Evolutionary conservation across 1,140 invertebrate species (phyloP).

Genomic region (Drosophila lacertosa): DNA sequence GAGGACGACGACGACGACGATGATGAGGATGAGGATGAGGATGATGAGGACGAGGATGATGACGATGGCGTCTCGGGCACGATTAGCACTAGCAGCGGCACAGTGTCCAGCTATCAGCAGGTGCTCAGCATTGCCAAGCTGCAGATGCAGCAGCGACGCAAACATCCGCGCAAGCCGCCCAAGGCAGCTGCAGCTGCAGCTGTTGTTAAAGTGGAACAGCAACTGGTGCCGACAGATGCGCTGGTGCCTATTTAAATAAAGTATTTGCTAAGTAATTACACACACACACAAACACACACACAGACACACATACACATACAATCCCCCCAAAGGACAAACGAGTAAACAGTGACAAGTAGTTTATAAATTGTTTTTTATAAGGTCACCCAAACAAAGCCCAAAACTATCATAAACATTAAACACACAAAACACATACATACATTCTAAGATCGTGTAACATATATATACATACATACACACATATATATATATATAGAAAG

Average conservation of each 20-base stretch:
- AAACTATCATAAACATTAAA: conserved; percentile 1
- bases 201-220: not conserved
- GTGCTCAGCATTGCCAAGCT: conserved; percentile 76
- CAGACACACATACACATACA: not conserved
- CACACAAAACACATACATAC: conserved; percentile 1
- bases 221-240: conserved; percentile 62
- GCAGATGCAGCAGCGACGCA: conserved; percentile 76
- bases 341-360: conserved; percentile 80
- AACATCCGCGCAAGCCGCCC: conserved; percentile 76
- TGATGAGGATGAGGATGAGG: conserved; percentile 35
- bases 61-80: conserved; percentile 54
- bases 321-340: conserved; percentile 62
- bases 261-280: conserved; percentile 67
- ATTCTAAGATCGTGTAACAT: conserved; percentile 23
- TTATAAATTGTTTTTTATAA: conserved; percentile 39
- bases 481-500: not conserved
- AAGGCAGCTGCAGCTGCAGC: conserved; percentile 31
- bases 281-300: not conserved
- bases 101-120: conserved; percentile 78
- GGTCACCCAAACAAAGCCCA: conserved; percentile 7
- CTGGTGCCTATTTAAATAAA: conserved; percentile 64
- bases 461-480: conserved; percentile 5
- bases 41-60: conserved; percentile 58
- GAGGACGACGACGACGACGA: conserved; percentile 13
- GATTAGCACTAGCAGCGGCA: conserved; percentile 62